These are phyloP conservation scores for Stichodactyla mertensii DNA, from an alignment of 64 coral and sea anemone genomes.

Conservation along the genomic window DNA sequence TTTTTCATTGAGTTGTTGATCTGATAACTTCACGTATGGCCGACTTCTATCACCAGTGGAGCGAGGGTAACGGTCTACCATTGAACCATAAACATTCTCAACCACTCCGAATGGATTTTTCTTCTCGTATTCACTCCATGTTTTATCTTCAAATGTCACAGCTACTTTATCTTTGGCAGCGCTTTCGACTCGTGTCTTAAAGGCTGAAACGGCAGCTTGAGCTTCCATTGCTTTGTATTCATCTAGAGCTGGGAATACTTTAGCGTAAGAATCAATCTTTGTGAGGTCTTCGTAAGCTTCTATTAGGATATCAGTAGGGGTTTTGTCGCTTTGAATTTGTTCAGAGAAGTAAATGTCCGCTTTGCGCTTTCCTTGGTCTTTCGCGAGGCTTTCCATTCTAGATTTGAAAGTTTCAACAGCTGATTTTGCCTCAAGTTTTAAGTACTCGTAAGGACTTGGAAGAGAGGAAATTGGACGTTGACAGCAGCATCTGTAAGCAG, in stretches of 20 bases:
- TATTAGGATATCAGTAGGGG: slow-evolving; percentile 53
- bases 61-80: slow-evolving; percentile 73
- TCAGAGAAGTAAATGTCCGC: slow-evolving; percentile 74
- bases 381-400: slow-evolving; percentile 76
- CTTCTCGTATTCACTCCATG: slow-evolving; percentile 57
- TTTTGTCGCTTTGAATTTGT: slow-evolving; percentile 18
- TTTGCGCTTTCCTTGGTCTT: slow-evolving; percentile 74
- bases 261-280: slow-evolving; percentile 59
- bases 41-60: slow-evolving; percentile 80
- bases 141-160: slow-evolving; percentile 67
- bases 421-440: slow-evolving; percentile 69
- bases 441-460: slow-evolving; percentile 66
- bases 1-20: not conserved
- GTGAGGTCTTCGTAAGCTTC: slow-evolving; percentile 66
- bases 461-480: slow-evolving; percentile 55
- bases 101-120: slow-evolving; percentile 44
- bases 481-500: slow-evolving; percentile 63
- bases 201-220: slow-evolving; percentile 69
- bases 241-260: slow-evolving; percentile 73
- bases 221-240: slow-evolving; percentile 68
- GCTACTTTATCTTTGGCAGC: slow-evolving; percentile 70
- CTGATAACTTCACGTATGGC: slow-evolving; percentile 60
- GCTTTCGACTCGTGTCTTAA: slow-evolving; percentile 66
- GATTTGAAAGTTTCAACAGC: slow-evolving; percentile 66
- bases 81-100: slow-evolving; percentile 50